These are phyloP conservation scores for Anas platyrhynchos DNA, from an alignment of 2,113 vertebrate genomes.

Conservation along the genomic window DNA sequence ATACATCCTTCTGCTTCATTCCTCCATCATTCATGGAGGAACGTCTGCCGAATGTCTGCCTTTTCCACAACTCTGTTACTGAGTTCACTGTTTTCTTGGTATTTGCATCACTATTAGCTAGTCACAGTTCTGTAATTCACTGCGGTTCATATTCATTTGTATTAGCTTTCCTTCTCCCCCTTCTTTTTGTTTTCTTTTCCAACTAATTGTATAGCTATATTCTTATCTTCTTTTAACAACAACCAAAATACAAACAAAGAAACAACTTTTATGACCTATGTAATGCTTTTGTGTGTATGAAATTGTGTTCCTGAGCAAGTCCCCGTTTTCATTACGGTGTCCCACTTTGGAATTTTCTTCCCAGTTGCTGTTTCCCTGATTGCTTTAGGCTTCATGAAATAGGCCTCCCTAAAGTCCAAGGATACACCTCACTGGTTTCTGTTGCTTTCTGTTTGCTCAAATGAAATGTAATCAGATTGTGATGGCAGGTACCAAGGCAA, in stretches of 20 bases:
- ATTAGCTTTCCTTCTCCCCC: background rate
- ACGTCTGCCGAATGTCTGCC: background rate
- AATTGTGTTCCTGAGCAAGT: background rate
- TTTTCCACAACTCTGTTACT: background rate
- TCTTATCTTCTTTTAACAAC: background rate
- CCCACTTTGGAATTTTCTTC: background rate
- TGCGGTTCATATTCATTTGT: background rate
- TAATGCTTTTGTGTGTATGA: background rate
- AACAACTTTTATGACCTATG: background rate
- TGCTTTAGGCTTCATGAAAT: background rate
- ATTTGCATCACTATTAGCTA: background rate
- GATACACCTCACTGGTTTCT: background rate
- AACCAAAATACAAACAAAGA: background rate
- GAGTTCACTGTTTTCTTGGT: background rate
- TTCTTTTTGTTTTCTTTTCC: background rate
- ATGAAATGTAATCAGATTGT: slow-evolving; percentile 10
- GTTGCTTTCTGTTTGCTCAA: background rate
- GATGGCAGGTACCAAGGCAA: background rate
- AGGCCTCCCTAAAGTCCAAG: background rate
- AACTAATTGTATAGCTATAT: background rate
- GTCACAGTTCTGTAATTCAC: background rate
- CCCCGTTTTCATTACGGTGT: background rate
- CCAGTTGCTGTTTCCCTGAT: background rate
- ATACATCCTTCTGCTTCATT: background rate
- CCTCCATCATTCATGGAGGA: background rate